Evolutionary conservation across 2,797 vertebrate genomes (phyloP).

Genomic region (Alectoris magna): DNA sequence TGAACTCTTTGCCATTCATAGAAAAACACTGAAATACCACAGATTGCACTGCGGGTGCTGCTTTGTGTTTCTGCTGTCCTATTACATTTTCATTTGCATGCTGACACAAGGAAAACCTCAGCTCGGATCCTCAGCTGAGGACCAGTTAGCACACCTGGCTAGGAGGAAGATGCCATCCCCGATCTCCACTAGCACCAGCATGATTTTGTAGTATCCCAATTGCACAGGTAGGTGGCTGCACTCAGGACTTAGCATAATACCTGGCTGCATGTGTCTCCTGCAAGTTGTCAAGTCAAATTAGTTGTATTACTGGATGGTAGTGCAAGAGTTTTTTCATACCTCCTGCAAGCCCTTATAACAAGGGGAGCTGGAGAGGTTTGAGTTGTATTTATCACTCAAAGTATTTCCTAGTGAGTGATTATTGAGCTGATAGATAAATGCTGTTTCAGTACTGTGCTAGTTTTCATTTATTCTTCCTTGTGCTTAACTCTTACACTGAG

Average conservation of each 20-base stretch:
- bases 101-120: not conserved
- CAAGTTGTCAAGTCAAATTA: rapidly evolving
- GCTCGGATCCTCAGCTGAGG: not conserved
- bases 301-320: not conserved
- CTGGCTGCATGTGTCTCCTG: not conserved
- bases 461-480: not conserved
- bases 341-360: rapidly evolving
- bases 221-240: not conserved
- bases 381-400: not conserved
- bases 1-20: not conserved
- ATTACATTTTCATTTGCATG: not conserved
- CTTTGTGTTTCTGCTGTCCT: not conserved
- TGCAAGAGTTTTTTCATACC: not conserved
- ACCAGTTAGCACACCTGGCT: not conserved
- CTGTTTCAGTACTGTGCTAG: not conserved
- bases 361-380: not conserved
- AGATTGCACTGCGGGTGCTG: not conserved
- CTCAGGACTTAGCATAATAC: not conserved
- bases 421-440: not conserved
- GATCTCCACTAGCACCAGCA: not conserved
- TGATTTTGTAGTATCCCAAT: not conserved
- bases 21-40: not conserved
- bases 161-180: not conserved
- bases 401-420: not conserved
- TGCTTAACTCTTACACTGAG: not conserved